These are phyloP conservation scores for Chaenogobius annularis DNA, from an alignment of 2,113 vertebrate species.

Conservation along the genomic window DNA sequence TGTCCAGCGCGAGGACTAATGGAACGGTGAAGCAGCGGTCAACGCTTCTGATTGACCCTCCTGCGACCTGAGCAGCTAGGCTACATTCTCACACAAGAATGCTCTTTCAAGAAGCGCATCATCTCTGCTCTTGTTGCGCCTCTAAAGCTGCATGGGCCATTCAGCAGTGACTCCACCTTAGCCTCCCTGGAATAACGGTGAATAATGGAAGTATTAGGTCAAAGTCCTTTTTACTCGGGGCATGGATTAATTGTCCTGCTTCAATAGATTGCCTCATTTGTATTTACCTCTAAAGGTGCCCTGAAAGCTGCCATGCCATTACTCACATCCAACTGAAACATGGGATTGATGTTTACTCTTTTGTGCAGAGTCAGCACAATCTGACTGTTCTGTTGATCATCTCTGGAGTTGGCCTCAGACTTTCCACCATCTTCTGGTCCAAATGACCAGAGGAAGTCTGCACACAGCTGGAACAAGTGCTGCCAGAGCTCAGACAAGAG, in stretches of 20 bases:
- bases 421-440: slow-evolving; percentile 39
- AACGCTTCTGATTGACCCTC: slow-evolving; percentile 70
- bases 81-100: slow-evolving; percentile 69
- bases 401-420: slow-evolving; percentile 18
- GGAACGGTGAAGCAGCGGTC: slow-evolving; percentile 72
- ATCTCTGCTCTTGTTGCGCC: slow-evolving; percentile 55
- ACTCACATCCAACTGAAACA: slow-evolving; percentile 32
- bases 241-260: slow-evolving; percentile 48
- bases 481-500: slow-evolving; percentile 19
- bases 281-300: slow-evolving; percentile 10
- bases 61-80: slow-evolving; percentile 71
- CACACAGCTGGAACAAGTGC: slow-evolving; percentile 37
- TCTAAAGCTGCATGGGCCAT: slow-evolving; percentile 40
- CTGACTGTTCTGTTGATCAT: slow-evolving; percentile 22
- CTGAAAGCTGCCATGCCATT: slow-evolving; percentile 22
- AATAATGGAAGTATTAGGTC: slow-evolving; percentile 68
- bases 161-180: slow-evolving; percentile 54
- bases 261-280: slow-evolving; percentile 41
- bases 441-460: slow-evolving; percentile 42
- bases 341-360: slow-evolving; percentile 14
- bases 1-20: slow-evolving; percentile 70
- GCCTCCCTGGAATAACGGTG: slow-evolving; percentile 33
- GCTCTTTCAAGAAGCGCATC: slow-evolving; percentile 58
- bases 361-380: slow-evolving; percentile 20
- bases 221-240: slow-evolving; percentile 30